Conservation (phyloP, 2,797 vertebrate genomes). For the Halcyon smyrnensis region DNA sequence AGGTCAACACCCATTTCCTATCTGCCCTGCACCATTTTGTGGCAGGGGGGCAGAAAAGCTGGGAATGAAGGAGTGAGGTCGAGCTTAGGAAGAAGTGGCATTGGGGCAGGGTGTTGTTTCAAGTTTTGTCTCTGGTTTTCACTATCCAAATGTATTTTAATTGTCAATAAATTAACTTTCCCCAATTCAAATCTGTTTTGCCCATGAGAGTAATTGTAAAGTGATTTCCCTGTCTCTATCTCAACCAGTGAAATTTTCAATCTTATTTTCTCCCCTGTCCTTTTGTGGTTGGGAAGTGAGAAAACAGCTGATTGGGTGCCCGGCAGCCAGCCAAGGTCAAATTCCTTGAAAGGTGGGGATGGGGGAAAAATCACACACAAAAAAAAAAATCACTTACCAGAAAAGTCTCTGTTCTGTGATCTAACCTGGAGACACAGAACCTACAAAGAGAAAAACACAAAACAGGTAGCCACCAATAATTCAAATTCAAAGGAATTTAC, state of each 20-base stretch:
- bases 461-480: background rate
- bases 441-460: background rate
- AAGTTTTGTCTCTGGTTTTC: background rate
- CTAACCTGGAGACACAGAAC: background rate
- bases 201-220: background rate
- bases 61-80: background rate
- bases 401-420: background rate
- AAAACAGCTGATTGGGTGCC: background rate
- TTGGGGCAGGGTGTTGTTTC: background rate
- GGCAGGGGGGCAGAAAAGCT: background rate
- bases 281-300: background rate
- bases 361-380: too few species aligned
- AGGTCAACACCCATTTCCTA: background rate
- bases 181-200: background rate
- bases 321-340: background rate
- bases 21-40: fast-evolving
- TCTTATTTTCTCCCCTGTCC: background rate
- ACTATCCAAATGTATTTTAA: background rate
- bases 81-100: fast-evolving
- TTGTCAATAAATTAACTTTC: background rate
- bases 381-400: background rate
- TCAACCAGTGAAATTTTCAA: background rate
- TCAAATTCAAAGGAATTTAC: background rate
- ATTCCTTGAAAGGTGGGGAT: background rate
- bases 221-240: background rate